Base-by-base conservation (phyloP, 2,797 vertebrate genomes). In the Hydrophis major region DNA sequence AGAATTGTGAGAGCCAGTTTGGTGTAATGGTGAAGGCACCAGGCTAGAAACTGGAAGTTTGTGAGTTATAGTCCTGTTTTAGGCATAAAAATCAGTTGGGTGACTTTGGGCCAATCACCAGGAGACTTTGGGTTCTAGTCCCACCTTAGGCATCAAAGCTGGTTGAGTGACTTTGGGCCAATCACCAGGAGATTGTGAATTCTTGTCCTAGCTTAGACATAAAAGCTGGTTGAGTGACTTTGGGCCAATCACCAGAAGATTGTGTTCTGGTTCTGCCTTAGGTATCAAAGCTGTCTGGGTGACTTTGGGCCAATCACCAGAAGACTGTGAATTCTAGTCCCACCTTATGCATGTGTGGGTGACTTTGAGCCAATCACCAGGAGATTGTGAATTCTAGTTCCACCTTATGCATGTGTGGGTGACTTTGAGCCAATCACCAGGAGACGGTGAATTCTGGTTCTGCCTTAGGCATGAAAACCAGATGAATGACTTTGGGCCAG, bases 121-220 rank as follows among this genome's bases (percentile, higher is more conserved):
- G 28, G 4, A 16, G 63, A 69, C 2, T 69, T 28, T n/a, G 63
- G 32, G 28, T 32, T 69, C 1, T 6, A 16, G 28, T 69, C 13
- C 63, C 0, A 0, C 1, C 0, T 32, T 16, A 69, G 63, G 13
- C 28, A 32, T 69, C 4, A n/a, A 61, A 27, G 0, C 25, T 0
- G 0, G 11, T 27, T 66, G 27, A 28, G 8, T 66, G 11, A 63
- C 11, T 0, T 63, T n/a, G 4, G 28, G 28, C 61, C 28, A 66
- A 66, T 66, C 28, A 47, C 47, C 47, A 50, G 13, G 4, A n/a
- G 63, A 66, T 4, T 66, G 63, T 14, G 63, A 69, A 28, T n/a
- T 66, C 1, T 5, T 0, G 50, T 50, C 0, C 50, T 0, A 8
- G 0, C 50, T 50, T 50, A 50, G 50, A 1, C 50, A 50, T 50